phyloP scores from a whole-genome alignment of 2,113 vertebrate species.

The Oriolus oriolus region DNA sequence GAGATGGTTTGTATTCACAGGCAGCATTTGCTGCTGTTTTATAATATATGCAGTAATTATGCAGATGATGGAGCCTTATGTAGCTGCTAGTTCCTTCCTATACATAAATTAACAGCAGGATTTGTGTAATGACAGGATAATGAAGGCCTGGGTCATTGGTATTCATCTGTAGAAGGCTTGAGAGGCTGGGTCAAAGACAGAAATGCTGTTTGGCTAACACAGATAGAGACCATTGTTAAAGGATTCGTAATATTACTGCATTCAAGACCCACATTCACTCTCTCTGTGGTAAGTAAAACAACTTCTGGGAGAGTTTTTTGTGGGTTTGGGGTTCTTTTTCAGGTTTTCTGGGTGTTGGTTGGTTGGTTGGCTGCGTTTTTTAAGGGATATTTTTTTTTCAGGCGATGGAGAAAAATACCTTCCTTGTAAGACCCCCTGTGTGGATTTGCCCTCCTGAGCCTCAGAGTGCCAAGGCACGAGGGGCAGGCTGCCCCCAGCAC shows the following conservation, averaged over 20 bases:
- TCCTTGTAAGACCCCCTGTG: neutral
- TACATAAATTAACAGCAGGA: constrained; percentile 66
- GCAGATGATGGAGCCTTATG: constrained; percentile 56
- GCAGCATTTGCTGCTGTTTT: constrained; percentile 24
- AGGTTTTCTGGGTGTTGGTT: neutral
- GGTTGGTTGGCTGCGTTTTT: neutral
- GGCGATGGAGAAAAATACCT: neutral
- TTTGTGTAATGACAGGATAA: constrained; percentile 69
- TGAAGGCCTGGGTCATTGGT: constrained; percentile 54
- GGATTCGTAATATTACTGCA: neutral
- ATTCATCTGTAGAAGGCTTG: constrained; percentile 49
- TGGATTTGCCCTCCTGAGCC: rapidly evolving
- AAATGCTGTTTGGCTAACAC: constrained; percentile 26
- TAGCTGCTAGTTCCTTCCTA: constrained; percentile 51
- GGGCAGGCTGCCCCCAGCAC: neutral
- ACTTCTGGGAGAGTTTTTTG: neutral
- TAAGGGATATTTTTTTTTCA: neutral
- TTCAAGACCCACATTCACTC: neutral
- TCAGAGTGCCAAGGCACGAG: neutral
- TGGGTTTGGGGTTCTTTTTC: rapidly evolving
- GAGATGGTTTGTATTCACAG: constrained; percentile 46
- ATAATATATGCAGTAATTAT: constrained; percentile 69
- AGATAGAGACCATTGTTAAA: neutral
- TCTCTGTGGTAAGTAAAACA: neutral
- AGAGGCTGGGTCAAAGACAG: constrained; percentile 39